Evolutionary conservation across 1,140 invertebrate species (phyloP).

Genomic region (Drosophila sp.): DNA sequence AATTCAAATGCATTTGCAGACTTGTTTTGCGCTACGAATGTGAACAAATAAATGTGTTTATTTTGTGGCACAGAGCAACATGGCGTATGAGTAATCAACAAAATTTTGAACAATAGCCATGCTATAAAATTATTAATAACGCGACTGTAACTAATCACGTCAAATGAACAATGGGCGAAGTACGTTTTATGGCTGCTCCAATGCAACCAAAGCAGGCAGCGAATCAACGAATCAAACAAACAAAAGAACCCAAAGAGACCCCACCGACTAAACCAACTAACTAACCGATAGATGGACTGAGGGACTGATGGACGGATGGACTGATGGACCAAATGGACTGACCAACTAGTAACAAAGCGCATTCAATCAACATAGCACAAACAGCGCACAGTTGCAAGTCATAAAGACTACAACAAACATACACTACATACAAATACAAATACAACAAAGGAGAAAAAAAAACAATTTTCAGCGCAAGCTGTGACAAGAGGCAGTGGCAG

Average conservation of each 20-base stretch:
- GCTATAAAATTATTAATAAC: slow-evolving; percentile 52
- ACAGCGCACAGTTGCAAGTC: slow-evolving; percentile 78
- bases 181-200: slow-evolving; percentile 35
- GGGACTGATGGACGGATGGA: too few species aligned
- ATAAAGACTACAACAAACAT: slow-evolving; percentile 75
- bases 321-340: slow-evolving; percentile 27
- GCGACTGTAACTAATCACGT: slow-evolving; percentile 49
- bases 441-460: slow-evolving; percentile 29
- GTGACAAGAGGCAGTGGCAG: slow-evolving; percentile 8
- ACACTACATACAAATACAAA: slow-evolving; percentile 56
- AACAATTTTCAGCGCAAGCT: not conserved
- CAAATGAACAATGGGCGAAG: slow-evolving; percentile 35
- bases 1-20: not conserved
- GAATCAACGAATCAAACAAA: slow-evolving; percentile 8
- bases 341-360: slow-evolving; percentile 65
- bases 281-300: not conserved
- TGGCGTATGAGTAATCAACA: slow-evolving; percentile 50
- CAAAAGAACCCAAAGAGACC: slow-evolving; percentile 31
- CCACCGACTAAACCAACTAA: slow-evolving; percentile 31
- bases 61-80: not conserved
- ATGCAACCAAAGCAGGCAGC: slow-evolving; percentile 8
- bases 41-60: not conserved
- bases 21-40: not conserved
- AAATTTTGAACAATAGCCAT: slow-evolving; percentile 38
- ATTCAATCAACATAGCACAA: slow-evolving; percentile 74